Conservation (phyloP, 2,113 vertebrate species). For the Hippolais icterina region DNA sequence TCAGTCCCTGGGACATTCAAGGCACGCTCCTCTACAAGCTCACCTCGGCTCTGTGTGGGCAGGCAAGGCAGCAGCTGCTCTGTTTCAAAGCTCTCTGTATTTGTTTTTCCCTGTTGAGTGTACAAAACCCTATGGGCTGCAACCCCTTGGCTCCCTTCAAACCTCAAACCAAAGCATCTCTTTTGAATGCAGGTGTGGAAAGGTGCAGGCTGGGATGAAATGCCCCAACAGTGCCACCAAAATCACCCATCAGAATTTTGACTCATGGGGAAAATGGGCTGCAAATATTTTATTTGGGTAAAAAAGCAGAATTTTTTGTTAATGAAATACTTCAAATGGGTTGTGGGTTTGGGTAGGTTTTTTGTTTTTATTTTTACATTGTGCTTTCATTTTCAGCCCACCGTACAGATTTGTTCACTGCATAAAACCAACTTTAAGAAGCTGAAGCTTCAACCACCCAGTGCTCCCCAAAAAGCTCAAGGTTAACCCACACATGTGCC, state of each 20-base stretch:
- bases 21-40: neutral
- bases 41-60: neutral
- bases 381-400: neutral
- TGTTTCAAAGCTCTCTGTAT: neutral
- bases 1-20: neutral
- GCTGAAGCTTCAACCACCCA: neutral
- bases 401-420: accelerated
- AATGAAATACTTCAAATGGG: neutral
- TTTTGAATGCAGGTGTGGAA: accelerated
- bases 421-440: neutral
- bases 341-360: neutral
- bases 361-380: neutral
- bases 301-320: neutral
- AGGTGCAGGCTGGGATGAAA: neutral
- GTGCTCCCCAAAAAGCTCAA: neutral
- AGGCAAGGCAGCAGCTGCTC: neutral
- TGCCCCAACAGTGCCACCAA: accelerated
- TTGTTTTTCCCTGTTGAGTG: neutral
- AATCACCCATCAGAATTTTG: neutral
- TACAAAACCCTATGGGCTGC: neutral
- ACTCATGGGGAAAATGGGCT: neutral
- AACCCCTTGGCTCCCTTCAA: neutral
- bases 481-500: neutral
- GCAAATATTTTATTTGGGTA: neutral
- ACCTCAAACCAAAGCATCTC: neutral